A percentile compares a stretch with the other conserved stretches of the same genome.
Conservation (phyloP, 2,888 invertebrate genomes). For the Leucoma salicis region DNA sequence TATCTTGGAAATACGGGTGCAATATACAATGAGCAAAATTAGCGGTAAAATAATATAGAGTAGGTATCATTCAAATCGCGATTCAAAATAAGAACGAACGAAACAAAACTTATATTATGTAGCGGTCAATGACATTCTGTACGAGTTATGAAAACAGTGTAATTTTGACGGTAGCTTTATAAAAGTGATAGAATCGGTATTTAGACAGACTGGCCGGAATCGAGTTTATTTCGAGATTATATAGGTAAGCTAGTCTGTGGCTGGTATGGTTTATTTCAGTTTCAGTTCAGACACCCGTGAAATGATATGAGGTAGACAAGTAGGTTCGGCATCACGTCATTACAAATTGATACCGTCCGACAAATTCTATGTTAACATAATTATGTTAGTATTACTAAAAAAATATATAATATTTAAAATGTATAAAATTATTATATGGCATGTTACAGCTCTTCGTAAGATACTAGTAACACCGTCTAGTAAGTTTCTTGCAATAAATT, state of each 20-base stretch:
- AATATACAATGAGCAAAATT: conserved; percentile 29
- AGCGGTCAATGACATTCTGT: conserved; percentile 4
- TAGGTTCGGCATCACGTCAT: too few relatives aligned
- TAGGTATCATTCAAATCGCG: neutral
- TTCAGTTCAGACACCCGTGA: too few relatives aligned
- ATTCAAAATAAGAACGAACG: neutral
- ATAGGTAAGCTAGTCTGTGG: too few relatives aligned
- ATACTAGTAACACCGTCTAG: too few relatives aligned
- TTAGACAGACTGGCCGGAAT: too few relatives aligned
- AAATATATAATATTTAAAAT: neutral
- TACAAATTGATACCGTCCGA: neutral
- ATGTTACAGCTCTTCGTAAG: too few relatives aligned
- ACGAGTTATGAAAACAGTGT: conserved; percentile 29
- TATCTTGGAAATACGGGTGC: conserved; percentile 27
- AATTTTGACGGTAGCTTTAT: conserved; percentile 17
- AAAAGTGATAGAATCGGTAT: too few relatives aligned
- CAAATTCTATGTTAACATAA: neutral
- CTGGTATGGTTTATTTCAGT: too few relatives aligned
- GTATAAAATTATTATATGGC: too few relatives aligned
- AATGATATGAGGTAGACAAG: too few relatives aligned
- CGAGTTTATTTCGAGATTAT: too few relatives aligned
- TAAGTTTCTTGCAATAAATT: too few relatives aligned
- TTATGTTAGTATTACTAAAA: neutral
- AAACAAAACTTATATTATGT: neutral
- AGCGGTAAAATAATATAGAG: conserved; percentile 21